Conservation (phyloP, 2,797 vertebrate genomes). For the Myiotriccus ornatus region DNA sequence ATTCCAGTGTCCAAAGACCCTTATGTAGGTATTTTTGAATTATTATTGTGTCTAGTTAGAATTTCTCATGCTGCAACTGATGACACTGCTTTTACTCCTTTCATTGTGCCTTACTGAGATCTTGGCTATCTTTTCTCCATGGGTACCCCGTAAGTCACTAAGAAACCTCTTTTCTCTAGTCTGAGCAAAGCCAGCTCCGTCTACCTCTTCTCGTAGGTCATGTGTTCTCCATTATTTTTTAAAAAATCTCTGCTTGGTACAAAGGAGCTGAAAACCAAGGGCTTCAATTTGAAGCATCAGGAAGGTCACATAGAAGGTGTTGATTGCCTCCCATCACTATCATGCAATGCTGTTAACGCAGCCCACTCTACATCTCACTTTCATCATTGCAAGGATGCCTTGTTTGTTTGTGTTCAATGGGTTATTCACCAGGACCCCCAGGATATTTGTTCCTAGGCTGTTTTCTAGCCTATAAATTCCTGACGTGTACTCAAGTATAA, state of each 20-base stretch:
- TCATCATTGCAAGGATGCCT: not conserved
- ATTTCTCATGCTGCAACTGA: not conserved
- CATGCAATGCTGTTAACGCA: not conserved
- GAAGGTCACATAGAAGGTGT: rapidly evolving
- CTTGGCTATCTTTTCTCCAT: not conserved
- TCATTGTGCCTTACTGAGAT: not conserved
- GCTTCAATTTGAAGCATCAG: not conserved
- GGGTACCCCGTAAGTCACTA: not conserved
- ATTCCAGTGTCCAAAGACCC: not conserved
- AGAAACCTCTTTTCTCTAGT: not conserved
- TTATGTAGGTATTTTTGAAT: not conserved
- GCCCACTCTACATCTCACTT: not conserved
- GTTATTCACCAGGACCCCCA: not conserved
- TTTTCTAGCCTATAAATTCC: not conserved
- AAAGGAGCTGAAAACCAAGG: not conserved
- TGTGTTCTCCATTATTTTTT: not conserved
- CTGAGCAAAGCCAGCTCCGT: not conserved
- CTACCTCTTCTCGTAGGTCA: not conserved
- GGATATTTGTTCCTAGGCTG: not conserved
- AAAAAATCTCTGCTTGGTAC: not conserved
- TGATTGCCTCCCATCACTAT: not conserved
- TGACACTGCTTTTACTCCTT: not conserved
- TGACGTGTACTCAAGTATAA: rapidly evolving
- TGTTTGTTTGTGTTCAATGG: not conserved
- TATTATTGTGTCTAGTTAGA: not conserved